Evolutionary conservation across 2,888 invertebrate genomes (phyloP), one percentile per base, ranked within the genome.

Genomic region (Laspeyria flexula): DNA sequence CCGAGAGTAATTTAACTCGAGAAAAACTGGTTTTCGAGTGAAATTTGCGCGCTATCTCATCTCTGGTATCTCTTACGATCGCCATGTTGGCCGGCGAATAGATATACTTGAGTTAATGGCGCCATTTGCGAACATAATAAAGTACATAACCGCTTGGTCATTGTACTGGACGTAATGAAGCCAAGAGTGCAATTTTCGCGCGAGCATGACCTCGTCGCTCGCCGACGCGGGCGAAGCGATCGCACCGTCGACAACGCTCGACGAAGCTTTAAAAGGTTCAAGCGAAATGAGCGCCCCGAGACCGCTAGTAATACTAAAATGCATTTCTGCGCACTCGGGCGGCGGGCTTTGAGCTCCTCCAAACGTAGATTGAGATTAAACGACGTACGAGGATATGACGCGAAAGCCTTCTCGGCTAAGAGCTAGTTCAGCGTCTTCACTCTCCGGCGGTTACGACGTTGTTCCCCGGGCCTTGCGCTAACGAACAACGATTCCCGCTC

Each of bases 401-500:
- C 71, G 35, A 65, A 23, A 11, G 25, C 0, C 13, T 27, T 13
- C 13, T 12, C 1, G 10, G 0, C 41, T 71, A 78, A 60, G 70
- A 60, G 37, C 66, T 34, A 62, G 43, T 74, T 73, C 68, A 1
- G 53, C 15, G 44, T 45, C 33, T 21, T 18, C 40, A 12, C 16
- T 35, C 35, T 21, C 16, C 10, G 80, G 71, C 62, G 57, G 58
- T 82, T 86, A 65, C 18, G 73, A 48, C 79, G 43, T 81, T 82
- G 43, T 27, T 52, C 9, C 16, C 9, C 60, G 65, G 34, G 55
- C 3, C 25, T 45, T 44, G 41, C 77, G 77, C 83, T 90, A 90
- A 90, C 89, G 89, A 90, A 90, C 89, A 85, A 77, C 89, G 85
- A 90, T 88, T 86, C 90, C 83, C 84, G 86, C 83, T 88, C 90